Base-by-base conservation (phyloP, 2,888 invertebrate species). In the Sipha maydis region DNA sequence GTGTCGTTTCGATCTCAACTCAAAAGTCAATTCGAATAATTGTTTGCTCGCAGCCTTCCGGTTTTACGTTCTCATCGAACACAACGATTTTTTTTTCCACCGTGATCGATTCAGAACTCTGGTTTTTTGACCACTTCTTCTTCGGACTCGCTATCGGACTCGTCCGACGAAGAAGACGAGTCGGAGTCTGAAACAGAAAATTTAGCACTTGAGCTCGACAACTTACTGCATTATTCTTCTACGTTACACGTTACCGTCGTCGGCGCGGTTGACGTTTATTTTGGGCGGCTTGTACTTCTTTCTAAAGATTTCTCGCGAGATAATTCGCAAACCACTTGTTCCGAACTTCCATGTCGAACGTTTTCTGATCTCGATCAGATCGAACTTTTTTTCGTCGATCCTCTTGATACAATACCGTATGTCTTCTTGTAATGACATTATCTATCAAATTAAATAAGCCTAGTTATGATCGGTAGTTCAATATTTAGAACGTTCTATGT, bases 271-370 rank as follows among this genome's bases (percentile, higher is more conserved):
- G 11, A 93, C 93, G 77, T 92, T 93, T 83, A 41, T 56, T 84
- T 95, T 95, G 0, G 94, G 94, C 11, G 95, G 94, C 89, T 95
- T 95, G 91, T 95, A 96, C 91, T 96, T 96, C 91, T 96, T 97
- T 91, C 95, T 96, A 91, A 95, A 97, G 86, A 98, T 96, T 91
- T 95, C n/a, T 94, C 34, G 94, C 93, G 75, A 98, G 92, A 91
- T 97, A 97, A 90, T 95, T 95, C 9, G 93, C 94, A 91, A 96
- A 97, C 91, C 96, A 96, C 91, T 95, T 95, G 84, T 95, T 95
- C 41, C 48, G 76, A 48, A 76, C 21, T 76, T 76, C 25, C 9
- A 3, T 2, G 3, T 76, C 76, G 41, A 76, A 76, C n/a, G 19
- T 34, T 19, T 76, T 4, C 14, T 3, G 25, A 76, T 25, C 7